Base-by-base conservation (phyloP, 2,113 vertebrate species). In the Jaculus jaculus region DNA sequence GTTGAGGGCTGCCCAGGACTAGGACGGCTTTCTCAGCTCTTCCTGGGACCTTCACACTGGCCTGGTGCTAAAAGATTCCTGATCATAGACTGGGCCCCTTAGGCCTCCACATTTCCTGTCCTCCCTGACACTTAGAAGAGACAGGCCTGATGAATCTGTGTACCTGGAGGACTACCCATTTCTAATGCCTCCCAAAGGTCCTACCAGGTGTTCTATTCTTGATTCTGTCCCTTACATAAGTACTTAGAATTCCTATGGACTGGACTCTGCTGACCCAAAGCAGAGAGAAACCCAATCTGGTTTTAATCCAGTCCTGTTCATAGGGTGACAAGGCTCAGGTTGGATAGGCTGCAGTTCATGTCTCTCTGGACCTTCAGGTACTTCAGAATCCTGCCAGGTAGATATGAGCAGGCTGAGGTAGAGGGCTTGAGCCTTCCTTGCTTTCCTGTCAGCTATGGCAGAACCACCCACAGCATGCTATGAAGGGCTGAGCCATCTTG, bases 361-460 rank as follows among this genome's bases (percentile, higher is more conserved):
- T 66, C 61, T 34, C 5, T 54, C 4, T 24, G 51, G 66, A 28
- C 34, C 9, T n/a, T n/a, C 20, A 0, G 21, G n/a, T 69, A n/a
- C 80, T 75, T 77, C 91, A 61, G 42, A 63, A 85, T 32, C 60
- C 32, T 32, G 16, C 15, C 39, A 87, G 60, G 26, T 39, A 54
- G 61, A 10, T 47, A 15, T 37, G 11, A 18, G 2, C 5, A 51
- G 11, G 17, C 5, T 4, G 1, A n/a, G 26, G 21, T 0, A 4
- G 51, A 4, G 16, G 24, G 15, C 0, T 1, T 37, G 26, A 9
- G 71, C 63, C 58, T 20, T 5, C 84, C 74, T 73, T 63, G 15
- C 20, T 60, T 42, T 13, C 54, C 15, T 69, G 42, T 54, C 13
- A 88, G 28, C 77, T 42, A 10, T 51, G 16, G n/a, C 74, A 60